Conservation (phyloP, 2,888 invertebrate genomes). For the Lasioglossum villosulum region DNA sequence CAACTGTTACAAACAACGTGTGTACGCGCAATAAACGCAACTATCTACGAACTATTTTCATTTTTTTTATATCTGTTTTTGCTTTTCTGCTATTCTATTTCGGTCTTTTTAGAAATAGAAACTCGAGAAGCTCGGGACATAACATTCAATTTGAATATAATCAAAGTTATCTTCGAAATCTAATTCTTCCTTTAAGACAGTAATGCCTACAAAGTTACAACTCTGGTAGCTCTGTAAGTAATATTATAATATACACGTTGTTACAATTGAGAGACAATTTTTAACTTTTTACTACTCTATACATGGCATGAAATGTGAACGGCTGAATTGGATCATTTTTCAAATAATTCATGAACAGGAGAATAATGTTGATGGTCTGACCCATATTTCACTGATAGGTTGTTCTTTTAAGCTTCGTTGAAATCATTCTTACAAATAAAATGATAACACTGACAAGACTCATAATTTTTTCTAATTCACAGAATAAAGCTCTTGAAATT, state of each 20-base stretch:
- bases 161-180: constrained; percentile 29
- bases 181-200: constrained; percentile 33
- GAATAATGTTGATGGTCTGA: constrained; percentile 17
- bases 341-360: constrained; percentile 17
- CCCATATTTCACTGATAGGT: constrained; percentile 20
- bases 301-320: constrained; percentile 51
- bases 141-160: constrained; percentile 28
- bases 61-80: constrained; percentile 27
- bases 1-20: constrained; percentile 42
- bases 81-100: constrained; percentile 21
- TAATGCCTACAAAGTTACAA: constrained; percentile 24
- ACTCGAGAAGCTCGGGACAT: constrained; percentile 44
- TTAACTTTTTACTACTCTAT: constrained; percentile 31
- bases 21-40: constrained; percentile 15
- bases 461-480: constrained; percentile 2
- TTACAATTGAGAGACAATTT: constrained; percentile 37
- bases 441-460: constrained; percentile 5
- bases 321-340: constrained; percentile 42
- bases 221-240: constrained; percentile 16
- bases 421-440: constrained; percentile 13
- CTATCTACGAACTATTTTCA: constrained; percentile 19
- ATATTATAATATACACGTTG: constrained; percentile 23
- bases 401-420: constrained; percentile 12
- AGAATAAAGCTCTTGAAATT: constrained; percentile 27
- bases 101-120: constrained; percentile 61